Percentiles rank a stretch among this genome's conserved stretches.
Evolutionary conservation across 2,797 vertebrate genomes (phyloP).

Genomic region (Vireo griseus): DNA sequence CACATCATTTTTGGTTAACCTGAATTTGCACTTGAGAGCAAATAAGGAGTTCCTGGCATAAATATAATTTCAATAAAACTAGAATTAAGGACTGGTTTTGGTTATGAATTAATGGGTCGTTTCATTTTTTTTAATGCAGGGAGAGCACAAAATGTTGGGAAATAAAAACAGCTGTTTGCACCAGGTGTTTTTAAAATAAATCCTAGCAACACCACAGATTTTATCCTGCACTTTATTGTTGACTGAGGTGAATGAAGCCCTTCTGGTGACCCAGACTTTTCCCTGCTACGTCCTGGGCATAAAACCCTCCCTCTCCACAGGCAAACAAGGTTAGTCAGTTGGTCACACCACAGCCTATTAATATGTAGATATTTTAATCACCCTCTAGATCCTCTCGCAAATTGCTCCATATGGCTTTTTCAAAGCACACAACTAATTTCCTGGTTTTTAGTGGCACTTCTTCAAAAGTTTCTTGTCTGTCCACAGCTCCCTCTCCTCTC

Average conservation of each 20-base stretch:
- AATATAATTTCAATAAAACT: background rate
- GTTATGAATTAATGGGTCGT: accelerated
- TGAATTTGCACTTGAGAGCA: background rate
- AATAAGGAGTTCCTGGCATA: background rate
- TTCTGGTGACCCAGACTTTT: background rate
- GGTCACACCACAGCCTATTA: background rate
- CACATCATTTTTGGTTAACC: background rate
- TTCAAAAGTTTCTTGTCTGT: accelerated
- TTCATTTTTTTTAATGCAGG: background rate
- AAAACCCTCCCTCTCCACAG: background rate
- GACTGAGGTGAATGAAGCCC: background rate
- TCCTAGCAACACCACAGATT: background rate
- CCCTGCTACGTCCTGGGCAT: background rate
- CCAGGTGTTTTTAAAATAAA: background rate
- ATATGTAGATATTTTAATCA: background rate
- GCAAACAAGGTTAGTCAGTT: background rate
- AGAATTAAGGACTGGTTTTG: background rate
- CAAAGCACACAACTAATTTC: background rate
- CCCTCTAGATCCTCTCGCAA: background rate
- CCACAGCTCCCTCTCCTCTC: background rate
- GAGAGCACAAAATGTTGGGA: background rate
- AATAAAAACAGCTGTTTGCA: background rate
- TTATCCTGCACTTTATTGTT: background rate
- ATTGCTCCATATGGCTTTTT: background rate
- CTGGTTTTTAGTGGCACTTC: background rate